Evolutionary conservation across 2,888 invertebrate genomes (phyloP).

Genomic region (Hydrotaea diabolus): DNA sequence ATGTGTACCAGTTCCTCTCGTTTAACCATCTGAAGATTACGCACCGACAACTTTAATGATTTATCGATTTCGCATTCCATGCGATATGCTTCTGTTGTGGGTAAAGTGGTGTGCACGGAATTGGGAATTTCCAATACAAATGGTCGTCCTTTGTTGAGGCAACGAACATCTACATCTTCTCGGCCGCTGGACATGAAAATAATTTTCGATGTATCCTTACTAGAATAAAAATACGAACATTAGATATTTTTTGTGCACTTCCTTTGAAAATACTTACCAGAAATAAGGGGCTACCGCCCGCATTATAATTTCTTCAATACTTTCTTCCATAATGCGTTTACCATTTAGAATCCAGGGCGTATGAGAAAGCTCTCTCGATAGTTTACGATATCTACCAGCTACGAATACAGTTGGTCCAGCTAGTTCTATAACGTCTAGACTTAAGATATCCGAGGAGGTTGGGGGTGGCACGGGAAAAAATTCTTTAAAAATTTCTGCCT

Average conservation of each 20-base stretch:
- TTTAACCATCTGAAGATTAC: slow-evolving; percentile 85
- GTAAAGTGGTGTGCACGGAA: slow-evolving; percentile 83
- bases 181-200: slow-evolving; percentile 95
- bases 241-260: slow-evolving; percentile 3
- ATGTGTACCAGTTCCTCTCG: slow-evolving; percentile 86
- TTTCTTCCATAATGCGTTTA: slow-evolving; percentile 89
- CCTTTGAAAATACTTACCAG: slow-evolving; percentile 80
- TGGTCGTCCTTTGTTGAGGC: slow-evolving; percentile 94
- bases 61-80: slow-evolving; percentile 83
- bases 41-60: slow-evolving; percentile 83
- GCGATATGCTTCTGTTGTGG: slow-evolving; percentile 81
- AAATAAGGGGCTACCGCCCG: slow-evolving; percentile 84
- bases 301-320: slow-evolving; percentile 94
- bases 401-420: slow-evolving; percentile 78
- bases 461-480: slow-evolving; percentile 82
- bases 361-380: slow-evolving; percentile 92
- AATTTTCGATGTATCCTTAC: slow-evolving; percentile 77
- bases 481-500: slow-evolving; percentile 81
- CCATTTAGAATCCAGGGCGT: slow-evolving; percentile 96
- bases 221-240: slow-evolving; percentile 48
- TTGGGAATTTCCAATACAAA: slow-evolving; percentile 93
- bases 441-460: slow-evolving; percentile 76
- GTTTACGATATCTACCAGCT: slow-evolving; percentile 88
- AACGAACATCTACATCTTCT: slow-evolving; percentile 98
- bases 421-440: slow-evolving; percentile 73